Evolutionary conservation across 2,888 invertebrate species (phyloP).

Genomic region (Leptopterna dolabrata): DNA sequence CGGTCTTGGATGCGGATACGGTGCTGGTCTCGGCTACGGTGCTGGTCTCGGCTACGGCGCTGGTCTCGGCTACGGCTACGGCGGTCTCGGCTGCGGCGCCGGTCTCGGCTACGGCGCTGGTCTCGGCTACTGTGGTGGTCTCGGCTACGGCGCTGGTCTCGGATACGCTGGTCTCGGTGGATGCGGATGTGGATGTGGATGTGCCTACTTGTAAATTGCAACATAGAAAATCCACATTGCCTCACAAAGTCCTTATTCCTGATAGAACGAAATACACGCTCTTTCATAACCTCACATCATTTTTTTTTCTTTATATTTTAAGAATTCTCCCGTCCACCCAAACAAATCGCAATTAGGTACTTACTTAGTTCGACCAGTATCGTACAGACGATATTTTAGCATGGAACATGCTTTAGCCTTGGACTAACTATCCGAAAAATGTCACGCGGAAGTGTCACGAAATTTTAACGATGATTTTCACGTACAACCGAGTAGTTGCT

Average conservation of each 20-base stretch:
- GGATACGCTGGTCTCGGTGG: background rate
- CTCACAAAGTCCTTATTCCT: background rate
- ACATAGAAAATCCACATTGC: background rate
- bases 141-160: background rate
- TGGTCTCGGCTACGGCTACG: background rate
- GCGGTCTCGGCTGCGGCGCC: background rate
- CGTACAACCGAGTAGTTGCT: too few species aligned
- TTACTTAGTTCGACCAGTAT: too few species aligned
- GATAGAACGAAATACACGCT: background rate
- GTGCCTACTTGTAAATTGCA: background rate
- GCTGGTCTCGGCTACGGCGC: background rate
- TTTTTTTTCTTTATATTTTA: background rate
- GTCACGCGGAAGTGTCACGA: too few species aligned
- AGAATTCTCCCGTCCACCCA: background rate
- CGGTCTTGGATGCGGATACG: slow-evolving; percentile 32
- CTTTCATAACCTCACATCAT: background rate
- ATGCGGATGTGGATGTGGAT: background rate
- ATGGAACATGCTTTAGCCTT: too few species aligned
- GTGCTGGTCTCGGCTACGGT: slow-evolving; percentile 21
- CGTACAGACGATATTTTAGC: too few species aligned
- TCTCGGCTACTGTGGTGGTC: background rate
- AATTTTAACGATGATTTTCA: too few species aligned
- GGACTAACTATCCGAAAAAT: too few species aligned
- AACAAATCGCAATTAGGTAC: too few species aligned
- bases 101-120: background rate